Base-by-base conservation (phyloP, 2,888 invertebrate species). In the Chaetoderma sp. region DNA sequence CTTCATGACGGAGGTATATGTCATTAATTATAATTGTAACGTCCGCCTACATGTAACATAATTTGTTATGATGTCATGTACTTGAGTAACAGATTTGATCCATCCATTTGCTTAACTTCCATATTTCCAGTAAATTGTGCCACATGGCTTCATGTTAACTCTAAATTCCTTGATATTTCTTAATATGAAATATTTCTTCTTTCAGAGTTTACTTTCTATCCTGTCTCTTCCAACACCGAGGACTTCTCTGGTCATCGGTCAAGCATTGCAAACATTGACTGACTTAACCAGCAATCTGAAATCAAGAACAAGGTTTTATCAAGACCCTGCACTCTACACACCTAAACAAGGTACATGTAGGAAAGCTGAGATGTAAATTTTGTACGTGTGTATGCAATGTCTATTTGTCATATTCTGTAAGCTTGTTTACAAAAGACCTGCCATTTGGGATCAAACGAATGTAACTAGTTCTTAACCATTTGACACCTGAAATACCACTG, bases 321-420 rank as follows among this genome's bases (percentile, higher is more conserved):
- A 83, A 61, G 85, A 85, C 61, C 84, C 85, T 10, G 76, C 78
- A 16, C 57, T 83, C 16, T 83, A 82, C 62, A 80, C 80, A 8
- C 78, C 83, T 1, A 83, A 83, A 74, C 80, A 80, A 78, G 84
- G 85, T 83, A 58, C 6, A 44, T n/a, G n/a, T n/a, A n/a, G n/a
- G n/a, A n/a, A n/a, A n/a, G n/a, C n/a, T n/a, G n/a, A n/a, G n/a
- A n/a, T n/a, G n/a, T n/a, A n/a, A n/a, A n/a, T n/a, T n/a, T n/a
- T n/a, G n/a, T n/a, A n/a, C n/a, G n/a, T n/a, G n/a, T n/a, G n/a
- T n/a, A n/a, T n/a, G n/a, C n/a, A n/a, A n/a, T n/a, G n/a, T n/a
- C n/a, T n/a, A n/a, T n/a, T n/a, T n/a, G n/a, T n/a, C n/a, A n/a
- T n/a, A n/a, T n/a, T n/a, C n/a, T n/a, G n/a, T n/a, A n/a, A n/a